Base-by-base conservation (phyloP, 2,113 vertebrate genomes). In the Etia nguti region DNA sequence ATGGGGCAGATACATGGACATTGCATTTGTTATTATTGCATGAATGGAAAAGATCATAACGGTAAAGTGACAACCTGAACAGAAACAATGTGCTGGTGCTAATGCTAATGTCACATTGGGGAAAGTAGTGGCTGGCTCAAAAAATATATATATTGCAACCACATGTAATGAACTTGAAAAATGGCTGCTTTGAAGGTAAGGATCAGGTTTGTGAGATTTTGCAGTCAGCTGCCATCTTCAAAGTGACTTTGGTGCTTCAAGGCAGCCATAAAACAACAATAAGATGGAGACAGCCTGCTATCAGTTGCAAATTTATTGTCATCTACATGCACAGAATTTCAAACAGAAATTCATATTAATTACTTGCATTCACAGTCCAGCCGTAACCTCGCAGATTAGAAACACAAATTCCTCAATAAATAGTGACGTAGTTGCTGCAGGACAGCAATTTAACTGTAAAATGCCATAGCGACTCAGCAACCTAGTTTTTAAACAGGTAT, bases 201-300 rank as follows among this genome's bases (percentile, higher is more conserved):
- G 60, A 12, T 65, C 2, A 0, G 60, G 60, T 36, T n/a, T 65
- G 60, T 36, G 60, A 65, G 31, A 31, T 36, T 10, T 18, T 65
- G 60, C 8, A 36, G 60, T 65, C 60, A 65, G 60, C 18, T 65
- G 36, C 31, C 60, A 65, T n/a, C 60, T 65, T 68, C 62, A 68
- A 41, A 68, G 34, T 2, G 1, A 22, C 62, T 68, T 68, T 68
- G 34, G 11, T 41, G 13, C 34, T 38, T 68, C 62, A 68, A 15
- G 6, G 22, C 62, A 68, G 34, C 34, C 34, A 68, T 68, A 41
- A 38, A 68, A 68, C 20, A 22, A 22, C 62, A 68, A 68, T 68
- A 41, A 68, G 20, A 68, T 38, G 8, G 34, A 68, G 34, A 13
- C 62, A 68, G 11, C 34, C 20, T 22, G 62, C 62, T 68, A 38